A percentile compares a stretch with the other conserved stretches of the same genome.
These are phyloP conservation scores for Stenotaenia linearis DNA, from an alignment of 2,888 invertebrate species.

Conservation along the genomic window DNA sequence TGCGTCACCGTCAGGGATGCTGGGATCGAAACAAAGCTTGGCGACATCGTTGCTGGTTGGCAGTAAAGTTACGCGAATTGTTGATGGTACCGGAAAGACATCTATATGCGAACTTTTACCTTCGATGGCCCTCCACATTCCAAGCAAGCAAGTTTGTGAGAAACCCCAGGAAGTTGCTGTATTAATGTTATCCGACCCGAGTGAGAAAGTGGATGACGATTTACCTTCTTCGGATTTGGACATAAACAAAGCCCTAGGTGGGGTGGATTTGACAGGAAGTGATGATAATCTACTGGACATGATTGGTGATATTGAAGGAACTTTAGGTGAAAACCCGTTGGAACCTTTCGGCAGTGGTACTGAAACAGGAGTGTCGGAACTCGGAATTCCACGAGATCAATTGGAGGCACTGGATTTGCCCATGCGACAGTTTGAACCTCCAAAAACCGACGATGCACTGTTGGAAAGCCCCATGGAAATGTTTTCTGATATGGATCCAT, in stretches of 20 bases:
- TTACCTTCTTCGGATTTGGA: background rate
- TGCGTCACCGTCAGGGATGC: background rate
- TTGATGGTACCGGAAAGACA: background rate
- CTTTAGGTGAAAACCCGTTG: background rate
- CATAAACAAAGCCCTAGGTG: conserved; percentile 28
- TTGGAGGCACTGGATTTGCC: background rate
- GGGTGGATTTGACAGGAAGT: background rate
- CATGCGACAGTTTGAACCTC: background rate
- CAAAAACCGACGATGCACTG: background rate
- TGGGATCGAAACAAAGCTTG: background rate
- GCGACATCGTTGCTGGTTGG: conserved; percentile 24
- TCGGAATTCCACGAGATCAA: background rate
- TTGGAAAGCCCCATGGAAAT: background rate
- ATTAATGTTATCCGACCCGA: conserved; percentile 9
- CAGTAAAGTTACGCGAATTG: background rate
- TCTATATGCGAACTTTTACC: background rate
- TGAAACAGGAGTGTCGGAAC: background rate
- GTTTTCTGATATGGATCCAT: background rate
- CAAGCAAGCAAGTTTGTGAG: background rate
- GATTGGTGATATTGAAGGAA: conserved; percentile 26
- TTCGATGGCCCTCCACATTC: conserved; percentile 17
- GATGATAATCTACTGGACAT: conserved; percentile 28
- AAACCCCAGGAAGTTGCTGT: conserved; percentile 14
- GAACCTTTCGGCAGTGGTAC: background rate
- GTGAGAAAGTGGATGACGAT: background rate